phyloP scores from a whole-genome alignment of 2,797 vertebrate species.

The Ara ararauna region DNA sequence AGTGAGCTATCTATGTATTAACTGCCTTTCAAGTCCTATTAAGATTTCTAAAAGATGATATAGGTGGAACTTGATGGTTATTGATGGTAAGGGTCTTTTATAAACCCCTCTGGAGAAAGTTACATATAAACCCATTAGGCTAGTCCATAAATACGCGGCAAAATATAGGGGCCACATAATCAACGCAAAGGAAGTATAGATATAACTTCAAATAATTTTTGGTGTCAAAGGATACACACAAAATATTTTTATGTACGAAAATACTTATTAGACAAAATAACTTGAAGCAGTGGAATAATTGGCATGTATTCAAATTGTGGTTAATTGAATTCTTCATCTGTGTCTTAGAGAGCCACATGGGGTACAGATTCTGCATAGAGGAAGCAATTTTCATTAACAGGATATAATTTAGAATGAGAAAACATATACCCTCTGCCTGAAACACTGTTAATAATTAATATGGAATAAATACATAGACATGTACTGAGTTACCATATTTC shows the following conservation, averaged over 20 bases:
- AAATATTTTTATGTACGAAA: conserved; percentile 61
- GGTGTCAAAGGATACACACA: not conserved
- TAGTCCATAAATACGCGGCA: not conserved
- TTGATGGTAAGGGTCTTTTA: not conserved
- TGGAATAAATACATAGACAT: conserved; percentile 68
- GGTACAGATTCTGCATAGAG: conserved; percentile 74
- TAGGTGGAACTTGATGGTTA: not conserved
- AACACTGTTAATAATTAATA: conserved; percentile 75
- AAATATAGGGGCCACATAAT: not conserved
- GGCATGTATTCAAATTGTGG: conserved; percentile 77
- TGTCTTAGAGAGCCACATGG: conserved; percentile 76
- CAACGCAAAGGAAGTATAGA: not conserved
- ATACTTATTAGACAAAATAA: conserved; percentile 66
- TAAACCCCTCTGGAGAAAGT: not conserved
- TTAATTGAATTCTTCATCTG: conserved; percentile 80
- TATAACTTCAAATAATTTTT: conserved; percentile 32
- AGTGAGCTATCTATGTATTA: not conserved
- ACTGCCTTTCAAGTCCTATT: not conserved
- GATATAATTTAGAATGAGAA: conserved; percentile 80
- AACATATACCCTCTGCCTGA: conserved; percentile 73
- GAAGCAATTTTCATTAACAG: conserved; percentile 84
- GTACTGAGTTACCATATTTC: conserved; percentile 63
- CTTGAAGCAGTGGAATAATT: conserved; percentile 73
- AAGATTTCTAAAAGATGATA: not conserved
- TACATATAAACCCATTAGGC: not conserved